phyloP scores from a whole-genome alignment of 2,113 vertebrate species.

The Heteronetta atricapilla region DNA sequence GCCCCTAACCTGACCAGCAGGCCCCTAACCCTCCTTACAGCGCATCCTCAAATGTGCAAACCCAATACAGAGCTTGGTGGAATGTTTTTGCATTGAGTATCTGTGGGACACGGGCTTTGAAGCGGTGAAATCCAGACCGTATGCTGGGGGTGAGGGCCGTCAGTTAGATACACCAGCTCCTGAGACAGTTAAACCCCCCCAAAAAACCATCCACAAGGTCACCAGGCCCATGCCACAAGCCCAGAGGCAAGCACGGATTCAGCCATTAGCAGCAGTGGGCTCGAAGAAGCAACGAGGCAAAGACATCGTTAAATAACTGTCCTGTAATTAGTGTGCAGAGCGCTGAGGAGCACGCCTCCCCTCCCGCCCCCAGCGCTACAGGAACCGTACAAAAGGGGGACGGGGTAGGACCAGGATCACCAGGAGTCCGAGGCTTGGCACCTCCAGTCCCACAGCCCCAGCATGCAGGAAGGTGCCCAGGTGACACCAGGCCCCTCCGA shows the following conservation, averaged over 20 bases:
- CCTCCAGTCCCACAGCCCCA: background rate
- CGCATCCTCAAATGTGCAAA: background rate
- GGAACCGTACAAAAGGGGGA: background rate
- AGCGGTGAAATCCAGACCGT: rapidly evolving
- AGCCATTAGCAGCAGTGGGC: rapidly evolving
- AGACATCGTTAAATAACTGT: background rate
- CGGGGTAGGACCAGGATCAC: background rate
- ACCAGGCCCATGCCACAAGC: background rate
- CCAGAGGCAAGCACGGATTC: background rate
- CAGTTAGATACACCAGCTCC: background rate
- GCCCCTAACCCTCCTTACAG: background rate
- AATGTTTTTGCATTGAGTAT: background rate
- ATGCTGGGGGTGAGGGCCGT: background rate
- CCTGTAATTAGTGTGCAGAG: constrained; percentile 20
- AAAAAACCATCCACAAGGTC: background rate
- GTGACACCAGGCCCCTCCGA: background rate
- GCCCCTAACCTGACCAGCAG: too few species aligned
- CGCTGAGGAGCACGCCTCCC: rapidly evolving
- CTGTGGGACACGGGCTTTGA: rapidly evolving
- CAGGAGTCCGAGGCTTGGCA: background rate
- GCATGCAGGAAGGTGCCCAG: background rate
- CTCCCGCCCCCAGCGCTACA: background rate
- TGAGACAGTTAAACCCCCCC: background rate
- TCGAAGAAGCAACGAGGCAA: background rate
- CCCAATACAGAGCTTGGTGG: background rate